A percentile compares a stretch with the other conserved stretches of the same genome.
phyloP scores from a whole-genome alignment of 2,113 vertebrate species.

The Chascanopsetta lugubris region DNA sequence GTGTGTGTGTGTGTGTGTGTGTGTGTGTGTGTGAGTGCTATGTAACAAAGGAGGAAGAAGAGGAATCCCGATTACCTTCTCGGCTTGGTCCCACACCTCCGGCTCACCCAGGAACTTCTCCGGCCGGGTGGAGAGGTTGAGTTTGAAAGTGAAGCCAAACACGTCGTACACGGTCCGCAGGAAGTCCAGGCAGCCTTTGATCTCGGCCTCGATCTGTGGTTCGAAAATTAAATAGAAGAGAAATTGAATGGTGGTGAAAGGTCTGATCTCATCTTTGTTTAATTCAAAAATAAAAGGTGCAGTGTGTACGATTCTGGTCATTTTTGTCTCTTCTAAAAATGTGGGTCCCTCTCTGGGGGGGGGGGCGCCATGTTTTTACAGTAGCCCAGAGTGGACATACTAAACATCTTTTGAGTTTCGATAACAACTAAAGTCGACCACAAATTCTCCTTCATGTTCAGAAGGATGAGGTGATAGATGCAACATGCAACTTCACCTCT shows the following conservation, averaged over 20 bases:
- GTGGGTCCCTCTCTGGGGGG: too few species aligned
- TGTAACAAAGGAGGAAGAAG: slow-evolving; percentile 4
- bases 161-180: slow-evolving; percentile 89
- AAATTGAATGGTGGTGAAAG: not conserved
- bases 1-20: too few species aligned
- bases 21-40: too few species aligned
- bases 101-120: slow-evolving; percentile 95
- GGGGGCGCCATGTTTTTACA: too few species aligned
- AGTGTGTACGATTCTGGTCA: too few species aligned
- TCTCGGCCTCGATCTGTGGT: slow-evolving; percentile 91
- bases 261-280: not conserved
- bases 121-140: slow-evolving; percentile 96
- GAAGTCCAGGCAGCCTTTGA: slow-evolving; percentile 95
- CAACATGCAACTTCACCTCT: too few species aligned
- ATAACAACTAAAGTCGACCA: too few species aligned
- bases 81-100: slow-evolving; percentile 92
- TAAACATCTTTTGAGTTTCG: too few species aligned
- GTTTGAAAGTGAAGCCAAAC: slow-evolving; percentile 97
- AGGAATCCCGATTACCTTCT: slow-evolving; percentile 84
- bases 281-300: not conserved
- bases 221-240: slow-evolving; percentile 13
- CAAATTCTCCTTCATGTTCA: too few species aligned
- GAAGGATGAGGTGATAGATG: too few species aligned
- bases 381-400: too few species aligned
- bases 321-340: too few species aligned